phyloP scores from a whole-genome alignment of 2,888 invertebrate species.

The Tetheella fluctuosa region DNA sequence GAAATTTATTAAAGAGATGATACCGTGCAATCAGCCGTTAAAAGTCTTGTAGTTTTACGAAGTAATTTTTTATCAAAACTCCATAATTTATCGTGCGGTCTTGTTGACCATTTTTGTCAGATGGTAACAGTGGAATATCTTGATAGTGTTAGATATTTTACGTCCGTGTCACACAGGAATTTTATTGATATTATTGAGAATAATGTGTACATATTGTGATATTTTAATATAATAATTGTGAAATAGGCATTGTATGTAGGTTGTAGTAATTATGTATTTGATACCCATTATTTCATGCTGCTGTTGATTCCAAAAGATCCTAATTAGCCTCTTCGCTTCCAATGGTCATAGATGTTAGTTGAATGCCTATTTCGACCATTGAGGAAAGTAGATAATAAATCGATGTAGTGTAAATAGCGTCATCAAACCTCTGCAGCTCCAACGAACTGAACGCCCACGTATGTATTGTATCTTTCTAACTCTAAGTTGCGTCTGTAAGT shows the following conservation, averaged over 20 bases:
- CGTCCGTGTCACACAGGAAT: constrained; percentile 54
- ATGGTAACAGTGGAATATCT: constrained; percentile 51
- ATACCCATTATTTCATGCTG: constrained; percentile 62
- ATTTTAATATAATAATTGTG: constrained; percentile 81
- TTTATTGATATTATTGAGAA: constrained; percentile 70
- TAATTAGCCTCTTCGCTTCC: constrained; percentile 44
- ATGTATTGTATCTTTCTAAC: constrained; percentile 19
- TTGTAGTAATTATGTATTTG: constrained; percentile 62
- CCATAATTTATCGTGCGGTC: neutral
- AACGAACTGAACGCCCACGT: constrained; percentile 36
- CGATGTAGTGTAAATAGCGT: constrained; percentile 56
- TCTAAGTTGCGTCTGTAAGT: constrained; percentile 50
- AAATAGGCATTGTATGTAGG: constrained; percentile 72
- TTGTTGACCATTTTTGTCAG: constrained; percentile 31
- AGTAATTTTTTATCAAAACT: constrained; percentile 14
- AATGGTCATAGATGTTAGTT: constrained; percentile 44
- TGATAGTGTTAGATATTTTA: constrained; percentile 40
- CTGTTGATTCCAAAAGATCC: constrained; percentile 56
- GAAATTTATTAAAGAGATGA: neutral
- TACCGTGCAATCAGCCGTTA: constrained; percentile 1
- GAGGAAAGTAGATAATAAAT: constrained; percentile 38
- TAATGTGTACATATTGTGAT: constrained; percentile 83
- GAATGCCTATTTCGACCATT: constrained; percentile 40
- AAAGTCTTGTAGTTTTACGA: constrained; percentile 23
- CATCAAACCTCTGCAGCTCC: constrained; percentile 38